Evolutionary conservation across 37 sponge, comb jelly and placozoan genomes (phyloP).

Genomic region (Haliclona indistincta): DNA sequence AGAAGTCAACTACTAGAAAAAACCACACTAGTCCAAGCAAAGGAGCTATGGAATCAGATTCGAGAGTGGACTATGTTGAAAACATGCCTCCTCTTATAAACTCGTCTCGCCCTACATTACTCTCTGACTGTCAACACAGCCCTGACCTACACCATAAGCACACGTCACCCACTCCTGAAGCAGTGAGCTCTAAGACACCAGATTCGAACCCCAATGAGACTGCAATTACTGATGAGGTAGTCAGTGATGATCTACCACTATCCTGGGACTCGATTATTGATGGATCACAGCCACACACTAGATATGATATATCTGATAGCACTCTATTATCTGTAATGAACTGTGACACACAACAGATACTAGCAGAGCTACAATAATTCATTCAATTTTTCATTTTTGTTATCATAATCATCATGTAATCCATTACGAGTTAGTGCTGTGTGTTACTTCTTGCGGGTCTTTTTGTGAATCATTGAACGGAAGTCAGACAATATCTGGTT

Average conservation of each 20-base stretch:
- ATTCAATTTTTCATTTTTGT: neutral
- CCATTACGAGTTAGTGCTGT: neutral
- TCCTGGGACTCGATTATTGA: neutral
- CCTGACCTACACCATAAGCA: too few relatives aligned
- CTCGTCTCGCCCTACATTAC: too few relatives aligned
- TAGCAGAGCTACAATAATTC: neutral
- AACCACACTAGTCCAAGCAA: too few relatives aligned
- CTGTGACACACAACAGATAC: neutral
- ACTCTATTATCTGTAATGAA: neutral
- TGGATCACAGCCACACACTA: neutral
- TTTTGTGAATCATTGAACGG: conserved; percentile 93
- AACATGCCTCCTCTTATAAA: too few relatives aligned
- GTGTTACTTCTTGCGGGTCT: conserved; percentile 41
- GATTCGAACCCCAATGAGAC: too few relatives aligned
- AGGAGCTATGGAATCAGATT: too few relatives aligned
- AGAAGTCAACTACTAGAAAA: neutral
- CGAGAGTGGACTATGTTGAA: too few relatives aligned
- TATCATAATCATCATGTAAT: neutral
- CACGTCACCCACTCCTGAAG: too few relatives aligned
- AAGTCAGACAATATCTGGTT: conserved; percentile 89
- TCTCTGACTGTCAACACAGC: too few relatives aligned
- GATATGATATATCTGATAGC: neutral
- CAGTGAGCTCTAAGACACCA: too few relatives aligned
- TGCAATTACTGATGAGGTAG: too few relatives aligned
- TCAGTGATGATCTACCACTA: too few relatives aligned